Percentiles rank a stretch among this genome's conserved stretches.
Evolutionary conservation across 2,888 invertebrate species (phyloP).

Genomic region (Zhengitettix transpicula): DNA sequence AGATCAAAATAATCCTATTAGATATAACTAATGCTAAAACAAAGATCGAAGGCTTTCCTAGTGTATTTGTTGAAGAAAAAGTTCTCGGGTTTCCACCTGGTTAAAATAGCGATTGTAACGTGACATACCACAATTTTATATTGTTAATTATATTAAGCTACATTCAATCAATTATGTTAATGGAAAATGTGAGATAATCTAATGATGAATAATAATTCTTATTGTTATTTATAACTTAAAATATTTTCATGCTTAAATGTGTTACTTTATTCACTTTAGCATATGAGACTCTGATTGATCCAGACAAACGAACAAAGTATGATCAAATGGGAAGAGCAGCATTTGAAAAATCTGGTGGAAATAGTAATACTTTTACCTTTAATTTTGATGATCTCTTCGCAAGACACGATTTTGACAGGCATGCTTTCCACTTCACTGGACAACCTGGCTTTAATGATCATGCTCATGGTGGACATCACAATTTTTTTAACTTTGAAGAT

Average conservation of each 20-base stretch:
- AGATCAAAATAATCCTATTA: no score
- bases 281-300: slow-evolving; percentile 14
- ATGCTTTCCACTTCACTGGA: slow-evolving; percentile 8
- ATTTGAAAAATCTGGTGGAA: slow-evolving; percentile 3
- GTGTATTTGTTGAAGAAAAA: no score
- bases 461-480: slow-evolving; percentile 2
- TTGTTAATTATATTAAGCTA: no score
- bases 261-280: slow-evolving; percentile 8
- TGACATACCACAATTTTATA: no score
- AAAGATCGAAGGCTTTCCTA: no score
- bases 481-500: slow-evolving; percentile 13
- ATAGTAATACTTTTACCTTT: slow-evolving; percentile 6
- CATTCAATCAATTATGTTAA: no score
- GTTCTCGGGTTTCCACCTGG: no score
- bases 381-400: slow-evolving; percentile 15
- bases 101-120: no score
- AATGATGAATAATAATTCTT: no score
- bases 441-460: slow-evolving; percentile 1
- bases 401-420: slow-evolving; percentile 6
- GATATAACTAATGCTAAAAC: no score
- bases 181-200: no score
- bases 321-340: slow-evolving; percentile 12
- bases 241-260: background rate
- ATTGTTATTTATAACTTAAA: background rate
- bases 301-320: slow-evolving; percentile 12